Conservation (phyloP, 2,888 invertebrate genomes). For the Macrophya alboannulata region DNA sequence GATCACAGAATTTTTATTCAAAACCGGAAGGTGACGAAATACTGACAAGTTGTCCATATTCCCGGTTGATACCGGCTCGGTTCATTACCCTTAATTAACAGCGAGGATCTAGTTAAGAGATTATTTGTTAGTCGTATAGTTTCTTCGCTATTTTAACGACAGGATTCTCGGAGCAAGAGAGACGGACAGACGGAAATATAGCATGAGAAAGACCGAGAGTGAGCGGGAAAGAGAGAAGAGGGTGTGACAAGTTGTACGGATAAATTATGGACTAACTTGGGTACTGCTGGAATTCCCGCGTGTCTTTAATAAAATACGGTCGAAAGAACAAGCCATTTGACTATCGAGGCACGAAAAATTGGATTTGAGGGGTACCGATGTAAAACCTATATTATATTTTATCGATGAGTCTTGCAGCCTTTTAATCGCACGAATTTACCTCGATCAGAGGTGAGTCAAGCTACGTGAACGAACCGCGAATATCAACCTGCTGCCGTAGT, state of each 20-base stretch:
- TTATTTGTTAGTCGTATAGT: slow-evolving; percentile 8
- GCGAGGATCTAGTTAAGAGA: slow-evolving; percentile 11
- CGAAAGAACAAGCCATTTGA: background rate
- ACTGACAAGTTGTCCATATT: background rate
- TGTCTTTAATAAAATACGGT: background rate
- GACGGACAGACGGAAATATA: background rate
- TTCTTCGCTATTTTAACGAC: slow-evolving; percentile 34
- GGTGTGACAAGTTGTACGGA: background rate
- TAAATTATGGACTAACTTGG: slow-evolving; percentile 21
- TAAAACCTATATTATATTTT: background rate
- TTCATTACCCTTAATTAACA: slow-evolving; percentile 21
- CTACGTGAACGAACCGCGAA: background rate
- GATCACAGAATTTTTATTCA: slow-evolving; percentile 22
- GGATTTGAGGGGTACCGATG: background rate
- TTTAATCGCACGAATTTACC: background rate
- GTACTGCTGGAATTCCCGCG: background rate
- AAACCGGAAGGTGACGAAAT: slow-evolving; percentile 4
- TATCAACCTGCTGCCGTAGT: background rate
- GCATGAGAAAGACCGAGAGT: background rate
- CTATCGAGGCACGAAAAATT: background rate
- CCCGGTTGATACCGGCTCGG: background rate
- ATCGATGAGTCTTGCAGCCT: background rate
- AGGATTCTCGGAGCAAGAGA: slow-evolving; percentile 1
- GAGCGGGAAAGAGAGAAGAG: slow-evolving; percentile 8
- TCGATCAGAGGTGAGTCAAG: background rate